A percentile compares a stretch with the other conserved stretches of the same genome.
These are phyloP conservation scores for Chrysina gloriosa DNA, from an alignment of 2,888 invertebrate species.

Conservation along the genomic window DNA sequence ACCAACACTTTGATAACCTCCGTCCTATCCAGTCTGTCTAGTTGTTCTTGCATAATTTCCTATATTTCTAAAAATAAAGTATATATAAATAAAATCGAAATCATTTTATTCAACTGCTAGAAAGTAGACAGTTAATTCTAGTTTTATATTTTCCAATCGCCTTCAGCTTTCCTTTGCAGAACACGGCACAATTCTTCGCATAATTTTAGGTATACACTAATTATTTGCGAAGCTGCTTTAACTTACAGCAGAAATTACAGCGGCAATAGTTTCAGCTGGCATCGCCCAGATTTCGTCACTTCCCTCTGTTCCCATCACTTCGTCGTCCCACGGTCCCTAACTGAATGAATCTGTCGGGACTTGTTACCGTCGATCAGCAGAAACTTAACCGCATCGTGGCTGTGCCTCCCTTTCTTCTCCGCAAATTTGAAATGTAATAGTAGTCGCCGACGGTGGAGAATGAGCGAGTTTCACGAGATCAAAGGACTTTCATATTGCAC, in stretches of 20 bases:
- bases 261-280: not conserved
- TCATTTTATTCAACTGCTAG: too few species aligned
- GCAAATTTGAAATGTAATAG: conserved; percentile 31
- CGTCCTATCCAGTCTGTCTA: too few species aligned
- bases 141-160: conserved; percentile 2
- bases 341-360: conserved; percentile 35
- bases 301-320: conserved; percentile 20
- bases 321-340: not conserved
- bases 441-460: conserved; percentile 18
- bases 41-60: too few species aligned
- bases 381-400: conserved; percentile 32
- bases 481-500: conserved; percentile 26
- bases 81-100: too few species aligned
- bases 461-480: conserved; percentile 19
- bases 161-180: not conserved
- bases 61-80: too few species aligned
- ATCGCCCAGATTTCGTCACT: conserved; percentile 6
- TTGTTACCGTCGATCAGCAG: conserved; percentile 31
- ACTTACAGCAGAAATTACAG: not conserved
- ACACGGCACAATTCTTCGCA: not conserved
- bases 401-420: not conserved
- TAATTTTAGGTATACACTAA: conserved; percentile 9
- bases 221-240: conserved; percentile 21
- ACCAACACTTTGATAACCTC: too few species aligned
- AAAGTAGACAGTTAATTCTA: too few species aligned